Conservation (phyloP, 2,888 invertebrate genomes). For the Andrena flavipes region DNA sequence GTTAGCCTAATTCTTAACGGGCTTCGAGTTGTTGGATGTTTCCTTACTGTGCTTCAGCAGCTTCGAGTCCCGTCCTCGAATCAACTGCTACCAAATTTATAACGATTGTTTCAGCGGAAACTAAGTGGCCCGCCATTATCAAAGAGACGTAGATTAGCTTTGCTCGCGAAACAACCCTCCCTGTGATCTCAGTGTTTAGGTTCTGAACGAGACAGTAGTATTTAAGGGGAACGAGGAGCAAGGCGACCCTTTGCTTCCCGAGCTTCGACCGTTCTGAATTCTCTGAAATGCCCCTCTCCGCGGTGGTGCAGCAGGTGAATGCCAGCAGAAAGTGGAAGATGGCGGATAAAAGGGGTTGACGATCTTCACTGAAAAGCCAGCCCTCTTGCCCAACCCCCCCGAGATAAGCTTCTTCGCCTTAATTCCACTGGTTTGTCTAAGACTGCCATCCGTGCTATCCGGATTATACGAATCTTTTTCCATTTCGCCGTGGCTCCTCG, state of each 20-base stretch:
- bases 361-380: constrained; percentile 59
- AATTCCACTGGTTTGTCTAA: constrained; percentile 66
- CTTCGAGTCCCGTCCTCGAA: neutral
- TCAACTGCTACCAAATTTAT: neutral
- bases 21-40: neutral
- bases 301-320: constrained; percentile 51
- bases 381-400: constrained; percentile 19
- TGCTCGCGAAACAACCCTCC: constrained; percentile 17
- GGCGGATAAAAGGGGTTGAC: constrained; percentile 60
- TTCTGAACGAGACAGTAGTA: constrained; percentile 16
- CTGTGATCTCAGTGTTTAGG: constrained; percentile 28
- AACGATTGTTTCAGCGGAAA: constrained; percentile 5
- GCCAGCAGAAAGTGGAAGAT: constrained; percentile 54
- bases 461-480: constrained; percentile 65
- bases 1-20: too few relatives aligned
- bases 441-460: constrained; percentile 39
- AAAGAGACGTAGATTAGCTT: constrained; percentile 36
- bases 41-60: neutral
- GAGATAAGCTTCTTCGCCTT: constrained; percentile 63
- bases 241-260: constrained; percentile 53
- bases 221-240: constrained; percentile 46
- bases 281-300: constrained; percentile 51
- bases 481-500: constrained; percentile 20
- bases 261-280: constrained; percentile 53
- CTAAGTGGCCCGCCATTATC: neutral